These are phyloP conservation scores for Leptinotarsa undecemlineata DNA, from an alignment of 1,140 invertebrate genomes.

Conservation along the genomic window DNA sequence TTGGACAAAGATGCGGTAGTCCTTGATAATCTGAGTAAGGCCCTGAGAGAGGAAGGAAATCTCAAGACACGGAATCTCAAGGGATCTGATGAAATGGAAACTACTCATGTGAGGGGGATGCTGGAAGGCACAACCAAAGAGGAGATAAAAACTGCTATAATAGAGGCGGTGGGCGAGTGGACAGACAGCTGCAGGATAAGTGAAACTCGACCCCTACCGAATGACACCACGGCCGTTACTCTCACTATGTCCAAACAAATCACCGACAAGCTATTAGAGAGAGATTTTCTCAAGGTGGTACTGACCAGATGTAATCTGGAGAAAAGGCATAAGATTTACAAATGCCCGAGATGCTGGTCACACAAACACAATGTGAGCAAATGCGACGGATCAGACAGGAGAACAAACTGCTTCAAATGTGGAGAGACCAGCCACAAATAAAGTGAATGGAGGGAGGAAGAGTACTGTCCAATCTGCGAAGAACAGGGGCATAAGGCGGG, in stretches of 20 bases:
- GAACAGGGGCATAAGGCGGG: conserved; percentile 9
- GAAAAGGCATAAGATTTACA: conserved; percentile 15
- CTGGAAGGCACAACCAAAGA: neutral
- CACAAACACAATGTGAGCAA: neutral
- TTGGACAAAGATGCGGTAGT: neutral
- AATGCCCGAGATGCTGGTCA: conserved; percentile 17
- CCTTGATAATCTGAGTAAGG: neutral
- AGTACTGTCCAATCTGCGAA: conserved; percentile 12
- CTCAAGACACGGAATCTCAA: neutral
- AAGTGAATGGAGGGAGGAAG: neutral
- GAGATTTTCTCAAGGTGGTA: conserved; percentile 3
- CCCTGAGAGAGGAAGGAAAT: neutral
- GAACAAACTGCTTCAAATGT: conserved; percentile 21
- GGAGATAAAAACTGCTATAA: neutral
- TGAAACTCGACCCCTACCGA: neutral
- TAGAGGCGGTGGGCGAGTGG: neutral
- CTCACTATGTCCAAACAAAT: neutral
- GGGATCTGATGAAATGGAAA: neutral
- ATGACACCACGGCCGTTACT: neutral
- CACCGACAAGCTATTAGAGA: neutral
- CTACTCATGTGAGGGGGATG: neutral
- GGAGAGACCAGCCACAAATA: conserved; percentile 9
- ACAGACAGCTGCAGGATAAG: neutral
- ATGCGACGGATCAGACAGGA: conserved; percentile 21
- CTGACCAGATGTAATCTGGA: neutral